These are phyloP conservation scores for Scomber scombrus DNA, from an alignment of 2,113 vertebrate genomes.

Conservation along the genomic window DNA sequence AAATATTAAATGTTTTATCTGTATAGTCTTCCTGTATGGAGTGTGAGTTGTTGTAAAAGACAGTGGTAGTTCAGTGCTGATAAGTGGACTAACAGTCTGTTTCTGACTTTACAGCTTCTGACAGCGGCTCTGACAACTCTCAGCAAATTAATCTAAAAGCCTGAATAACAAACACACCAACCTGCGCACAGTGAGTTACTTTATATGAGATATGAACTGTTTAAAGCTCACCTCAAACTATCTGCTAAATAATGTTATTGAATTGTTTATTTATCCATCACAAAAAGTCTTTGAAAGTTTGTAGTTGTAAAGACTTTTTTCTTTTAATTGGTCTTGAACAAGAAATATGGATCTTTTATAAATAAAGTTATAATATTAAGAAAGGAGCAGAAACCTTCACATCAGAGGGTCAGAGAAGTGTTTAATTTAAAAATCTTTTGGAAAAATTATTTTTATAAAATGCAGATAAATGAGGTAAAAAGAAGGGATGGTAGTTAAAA, in stretches of 20 bases:
- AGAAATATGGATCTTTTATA: too few relatives aligned
- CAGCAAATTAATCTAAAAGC: not conserved
- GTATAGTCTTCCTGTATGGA: not conserved
- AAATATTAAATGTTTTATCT: too few relatives aligned
- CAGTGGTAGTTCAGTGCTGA: not conserved
- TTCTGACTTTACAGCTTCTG: conserved; percentile 28
- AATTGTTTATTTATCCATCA: not conserved
- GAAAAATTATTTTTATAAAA: too few relatives aligned
- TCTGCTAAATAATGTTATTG: not conserved
- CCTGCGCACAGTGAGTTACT: conserved; percentile 8
- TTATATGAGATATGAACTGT: not conserved
- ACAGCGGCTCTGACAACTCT: not conserved
- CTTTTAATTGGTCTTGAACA: too few relatives aligned
- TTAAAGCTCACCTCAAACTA: not conserved
- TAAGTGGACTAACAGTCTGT: not conserved
- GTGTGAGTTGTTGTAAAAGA: not conserved
- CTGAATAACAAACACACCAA: not conserved
- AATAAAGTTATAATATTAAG: too few relatives aligned
- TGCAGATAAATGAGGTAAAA: too few relatives aligned
- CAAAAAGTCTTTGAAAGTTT: not conserved
- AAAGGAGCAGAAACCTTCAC: too few relatives aligned
- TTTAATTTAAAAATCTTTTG: too few relatives aligned
- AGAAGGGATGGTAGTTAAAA: too few relatives aligned
- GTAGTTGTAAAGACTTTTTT: too few relatives aligned
- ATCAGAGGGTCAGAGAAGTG: too few relatives aligned